These are phyloP conservation scores for Arremon aurantiirostris DNA, from an alignment of 2,797 vertebrate species.

Conservation along the genomic window DNA sequence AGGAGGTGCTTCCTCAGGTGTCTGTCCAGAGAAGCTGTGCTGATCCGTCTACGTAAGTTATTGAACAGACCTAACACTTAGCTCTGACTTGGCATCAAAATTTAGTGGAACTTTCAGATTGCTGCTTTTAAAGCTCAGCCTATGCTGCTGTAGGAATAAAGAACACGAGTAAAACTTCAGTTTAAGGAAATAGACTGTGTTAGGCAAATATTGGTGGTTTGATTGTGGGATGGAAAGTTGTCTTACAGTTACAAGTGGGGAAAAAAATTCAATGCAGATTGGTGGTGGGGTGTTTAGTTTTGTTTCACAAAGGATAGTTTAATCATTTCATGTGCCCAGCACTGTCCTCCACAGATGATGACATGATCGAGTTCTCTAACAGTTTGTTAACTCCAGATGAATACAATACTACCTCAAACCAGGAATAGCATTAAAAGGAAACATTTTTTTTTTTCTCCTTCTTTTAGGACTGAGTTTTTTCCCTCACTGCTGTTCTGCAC, in stretches of 20 bases:
- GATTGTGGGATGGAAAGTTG: background rate
- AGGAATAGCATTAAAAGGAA: slow-evolving; percentile 54
- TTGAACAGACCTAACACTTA: background rate
- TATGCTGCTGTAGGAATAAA: slow-evolving; percentile 1
- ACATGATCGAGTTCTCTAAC: slow-evolving; percentile 62
- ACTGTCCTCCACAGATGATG: slow-evolving; percentile 53
- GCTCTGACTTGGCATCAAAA: background rate
- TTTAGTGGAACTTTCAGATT: background rate
- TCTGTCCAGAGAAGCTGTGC: slow-evolving; percentile 26
- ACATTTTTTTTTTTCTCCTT: slow-evolving; percentile 39
- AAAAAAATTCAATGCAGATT: slow-evolving; percentile 22
- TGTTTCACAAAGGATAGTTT: slow-evolving; percentile 62
- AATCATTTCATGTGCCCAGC: slow-evolving; percentile 48
- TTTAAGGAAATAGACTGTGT: background rate
- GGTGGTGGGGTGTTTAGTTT: slow-evolving; percentile 37
- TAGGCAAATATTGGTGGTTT: slow-evolving; percentile 1
- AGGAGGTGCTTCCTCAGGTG: background rate
- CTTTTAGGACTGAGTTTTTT: slow-evolving; percentile 80
- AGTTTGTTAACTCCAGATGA: slow-evolving; percentile 70
- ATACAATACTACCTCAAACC: slow-evolving; percentile 76
- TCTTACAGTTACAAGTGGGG: background rate
- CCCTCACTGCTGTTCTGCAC: slow-evolving; percentile 79
- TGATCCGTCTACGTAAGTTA: background rate
- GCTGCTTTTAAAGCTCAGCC: slow-evolving; percentile 44
- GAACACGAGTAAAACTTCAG: slow-evolving; percentile 11